phyloP scores from a whole-genome alignment of 2,888 invertebrate species.

The Brachyptera risi region DNA sequence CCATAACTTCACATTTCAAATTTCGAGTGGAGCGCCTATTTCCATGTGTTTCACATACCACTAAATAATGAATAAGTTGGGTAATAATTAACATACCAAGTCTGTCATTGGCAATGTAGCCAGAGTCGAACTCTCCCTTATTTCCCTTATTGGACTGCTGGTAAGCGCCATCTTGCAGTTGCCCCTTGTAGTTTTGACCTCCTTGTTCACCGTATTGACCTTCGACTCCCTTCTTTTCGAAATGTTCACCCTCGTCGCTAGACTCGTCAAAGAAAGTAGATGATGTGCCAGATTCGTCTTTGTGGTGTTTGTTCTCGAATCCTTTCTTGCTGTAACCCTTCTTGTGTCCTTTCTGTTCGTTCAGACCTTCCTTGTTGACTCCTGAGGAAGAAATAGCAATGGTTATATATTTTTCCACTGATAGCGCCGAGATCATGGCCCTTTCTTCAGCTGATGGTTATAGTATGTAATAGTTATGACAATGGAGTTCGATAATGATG shows the following conservation, averaged over 20 bases:
- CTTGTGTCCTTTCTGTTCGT: conserved; percentile 21
- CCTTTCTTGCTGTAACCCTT: conserved; percentile 31
- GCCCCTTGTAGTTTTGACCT: conserved; percentile 22
- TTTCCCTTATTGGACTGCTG: conserved; percentile 1
- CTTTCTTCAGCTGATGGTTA: too few species aligned
- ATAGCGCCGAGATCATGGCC: too few species aligned
- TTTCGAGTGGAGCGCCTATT: too few species aligned
- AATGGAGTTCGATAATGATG: too few species aligned
- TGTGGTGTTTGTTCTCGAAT: conserved; percentile 32
- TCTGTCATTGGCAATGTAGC: conserved; percentile 4
- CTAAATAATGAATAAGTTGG: background rate
- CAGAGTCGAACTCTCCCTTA: conserved; percentile 17
- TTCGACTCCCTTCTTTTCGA: conserved; percentile 23
- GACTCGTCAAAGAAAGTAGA: conserved; percentile 32
- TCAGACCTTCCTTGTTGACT: conserved; percentile 19
- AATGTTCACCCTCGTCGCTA: conserved; percentile 29
- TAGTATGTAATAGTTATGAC: too few species aligned
- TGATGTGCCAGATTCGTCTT: conserved; percentile 28
- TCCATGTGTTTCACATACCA: too few species aligned
- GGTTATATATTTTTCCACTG: too few species aligned
- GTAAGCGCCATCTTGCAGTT: conserved; percentile 21
- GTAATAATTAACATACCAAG: background rate
- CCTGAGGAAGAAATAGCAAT: conserved; percentile 13
- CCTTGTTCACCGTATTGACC: conserved; percentile 24
- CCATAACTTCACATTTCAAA: too few species aligned